phyloP scores from a whole-genome alignment of 37 sponge, comb jelly and placozoan genomes.

The Aphrocallistes beatrix region DNA sequence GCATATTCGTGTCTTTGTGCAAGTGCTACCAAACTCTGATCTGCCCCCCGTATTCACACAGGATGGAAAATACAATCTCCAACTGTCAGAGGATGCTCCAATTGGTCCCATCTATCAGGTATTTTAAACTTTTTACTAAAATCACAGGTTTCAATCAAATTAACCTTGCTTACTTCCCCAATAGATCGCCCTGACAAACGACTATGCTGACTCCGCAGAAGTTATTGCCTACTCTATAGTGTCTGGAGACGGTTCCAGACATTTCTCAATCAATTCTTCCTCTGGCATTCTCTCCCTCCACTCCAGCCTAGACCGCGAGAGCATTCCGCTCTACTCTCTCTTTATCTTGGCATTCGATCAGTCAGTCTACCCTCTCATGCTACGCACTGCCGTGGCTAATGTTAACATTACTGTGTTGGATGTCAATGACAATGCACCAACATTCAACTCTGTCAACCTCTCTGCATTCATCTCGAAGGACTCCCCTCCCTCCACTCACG shows the following conservation, averaged over 20 bases:
- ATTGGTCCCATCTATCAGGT: neutral
- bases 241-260: neutral
- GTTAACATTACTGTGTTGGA: neutral
- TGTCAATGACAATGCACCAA: neutral
- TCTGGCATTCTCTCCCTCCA: neutral
- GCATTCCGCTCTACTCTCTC: neutral
- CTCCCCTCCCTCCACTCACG: neutral
- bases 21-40: neutral
- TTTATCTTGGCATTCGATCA: neutral
- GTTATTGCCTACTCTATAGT: neutral
- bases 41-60: conserved; percentile 9
- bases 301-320: neutral
- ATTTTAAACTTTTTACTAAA: neutral
- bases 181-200: neutral
- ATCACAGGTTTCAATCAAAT: neutral
- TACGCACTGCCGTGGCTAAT: neutral
- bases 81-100: neutral
- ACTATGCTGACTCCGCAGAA: neutral
- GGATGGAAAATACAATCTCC: neutral
- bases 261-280: neutral
- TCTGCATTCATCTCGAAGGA: neutral
- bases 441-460: neutral
- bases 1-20: neutral
- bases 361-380: neutral
- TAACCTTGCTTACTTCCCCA: no score